A percentile compares a stretch with the other conserved stretches of the same genome.
phyloP scores from a whole-genome alignment of 2,888 invertebrate species.

The Nomada fucata region DNA sequence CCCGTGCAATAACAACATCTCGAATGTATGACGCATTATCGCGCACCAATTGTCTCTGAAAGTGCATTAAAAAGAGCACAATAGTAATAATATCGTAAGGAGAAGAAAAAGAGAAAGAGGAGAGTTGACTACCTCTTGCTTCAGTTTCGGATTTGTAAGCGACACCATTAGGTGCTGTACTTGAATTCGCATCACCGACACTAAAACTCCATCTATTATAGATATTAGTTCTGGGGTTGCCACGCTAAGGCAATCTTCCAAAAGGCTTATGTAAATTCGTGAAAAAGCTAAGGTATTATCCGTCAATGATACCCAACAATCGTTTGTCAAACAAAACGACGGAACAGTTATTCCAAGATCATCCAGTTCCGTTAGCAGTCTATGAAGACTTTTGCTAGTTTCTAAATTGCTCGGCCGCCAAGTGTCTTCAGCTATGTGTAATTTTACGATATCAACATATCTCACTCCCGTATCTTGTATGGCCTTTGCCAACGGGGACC shows the following conservation, averaged over 20 bases:
- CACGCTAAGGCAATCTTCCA: constrained; percentile 91
- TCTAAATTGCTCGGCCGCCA: constrained; percentile 94
- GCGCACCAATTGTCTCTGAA: constrained; percentile 88
- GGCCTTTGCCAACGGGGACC: constrained; percentile 90
- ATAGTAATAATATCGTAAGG: background rate
- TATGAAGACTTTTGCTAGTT: constrained; percentile 84
- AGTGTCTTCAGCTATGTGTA: constrained; percentile 91
- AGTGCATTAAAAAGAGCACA: background rate
- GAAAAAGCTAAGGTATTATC: constrained; percentile 92
- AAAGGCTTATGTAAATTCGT: constrained; percentile 89
- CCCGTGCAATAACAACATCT: constrained; percentile 85
- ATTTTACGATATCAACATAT: constrained; percentile 92
- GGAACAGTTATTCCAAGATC: constrained; percentile 79
- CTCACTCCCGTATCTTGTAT: constrained; percentile 92
- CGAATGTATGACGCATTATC: constrained; percentile 89
- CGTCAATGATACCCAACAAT: constrained; percentile 91
- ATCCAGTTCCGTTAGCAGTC: constrained; percentile 78
- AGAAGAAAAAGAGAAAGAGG: background rate
- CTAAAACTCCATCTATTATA: constrained; percentile 90
- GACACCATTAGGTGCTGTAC: constrained; percentile 87
- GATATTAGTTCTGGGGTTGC: constrained; percentile 90
- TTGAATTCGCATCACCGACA: constrained; percentile 90
- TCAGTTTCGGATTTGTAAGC: constrained; percentile 85
- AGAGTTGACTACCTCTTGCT: constrained; percentile 84
- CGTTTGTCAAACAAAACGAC: constrained; percentile 84